These are phyloP conservation scores for Lingula anatina DNA, from an alignment of 2,888 invertebrate genomes.

Conservation along the genomic window DNA sequence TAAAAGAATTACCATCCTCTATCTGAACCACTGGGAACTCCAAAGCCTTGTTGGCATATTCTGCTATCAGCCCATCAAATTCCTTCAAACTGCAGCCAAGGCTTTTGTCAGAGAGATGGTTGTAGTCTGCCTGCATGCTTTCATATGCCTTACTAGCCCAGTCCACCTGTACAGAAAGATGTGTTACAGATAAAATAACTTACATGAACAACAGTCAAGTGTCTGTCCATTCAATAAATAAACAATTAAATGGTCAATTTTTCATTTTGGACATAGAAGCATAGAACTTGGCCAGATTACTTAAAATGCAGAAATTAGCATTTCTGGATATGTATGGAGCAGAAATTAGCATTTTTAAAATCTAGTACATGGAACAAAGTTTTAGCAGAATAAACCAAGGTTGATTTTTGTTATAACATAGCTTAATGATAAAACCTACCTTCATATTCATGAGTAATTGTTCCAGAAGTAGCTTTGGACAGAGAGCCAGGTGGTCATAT, in stretches of 20 bases:
- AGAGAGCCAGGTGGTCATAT: slow-evolving; percentile 39
- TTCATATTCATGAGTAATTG: slow-evolving; percentile 77
- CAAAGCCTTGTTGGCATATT: slow-evolving; percentile 42
- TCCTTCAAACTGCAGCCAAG: slow-evolving; percentile 20
- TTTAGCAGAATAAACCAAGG: no score
- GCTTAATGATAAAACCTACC: slow-evolving; percentile 20
- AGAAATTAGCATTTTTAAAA: no score
- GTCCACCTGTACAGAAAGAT: slow-evolving; percentile 33
- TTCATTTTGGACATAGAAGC: no score
- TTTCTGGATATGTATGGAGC: no score
- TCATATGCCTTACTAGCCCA: slow-evolving; percentile 32
- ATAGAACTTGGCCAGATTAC: no score
- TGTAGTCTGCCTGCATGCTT: slow-evolving; percentile 25
- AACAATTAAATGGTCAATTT: no score
- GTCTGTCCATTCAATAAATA: no score
- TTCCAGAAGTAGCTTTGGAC: slow-evolving; percentile 73
- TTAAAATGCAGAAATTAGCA: no score
- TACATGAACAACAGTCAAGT: no score
- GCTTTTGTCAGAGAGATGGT: slow-evolving; percentile 14
- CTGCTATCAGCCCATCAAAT: slow-evolving; percentile 35
- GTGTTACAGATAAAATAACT: neutral
- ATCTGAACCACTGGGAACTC: slow-evolving; percentile 37
- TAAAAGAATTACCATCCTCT: no score
- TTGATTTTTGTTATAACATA: no score
- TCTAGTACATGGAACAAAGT: no score